Conservation (phyloP, 1,140 invertebrate species). For the Cydia splendana region DNA sequence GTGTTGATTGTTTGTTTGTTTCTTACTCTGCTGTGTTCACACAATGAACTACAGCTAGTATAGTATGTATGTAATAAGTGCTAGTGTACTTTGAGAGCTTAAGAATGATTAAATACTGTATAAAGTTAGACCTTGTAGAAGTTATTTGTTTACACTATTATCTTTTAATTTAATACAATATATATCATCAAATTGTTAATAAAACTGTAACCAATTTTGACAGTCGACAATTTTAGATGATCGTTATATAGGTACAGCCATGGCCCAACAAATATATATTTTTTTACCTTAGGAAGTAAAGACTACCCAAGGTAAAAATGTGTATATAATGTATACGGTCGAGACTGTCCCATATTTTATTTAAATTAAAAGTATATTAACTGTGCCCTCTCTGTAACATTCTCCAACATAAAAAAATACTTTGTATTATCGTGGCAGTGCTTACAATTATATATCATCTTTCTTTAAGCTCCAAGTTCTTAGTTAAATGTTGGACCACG, state of each 20-base stretch:
- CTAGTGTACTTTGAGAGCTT: slow-evolving; percentile 5
- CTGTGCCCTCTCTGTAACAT: background rate
- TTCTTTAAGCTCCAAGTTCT: slow-evolving; percentile 8
- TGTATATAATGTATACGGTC: no score
- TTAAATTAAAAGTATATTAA: background rate
- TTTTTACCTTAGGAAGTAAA: background rate
- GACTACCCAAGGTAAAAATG: no score
- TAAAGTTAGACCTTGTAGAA: background rate
- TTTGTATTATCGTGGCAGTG: background rate
- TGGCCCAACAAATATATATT: background rate
- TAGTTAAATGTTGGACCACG: slow-evolving; percentile 15
- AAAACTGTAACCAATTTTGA: no score
- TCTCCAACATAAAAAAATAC: background rate
- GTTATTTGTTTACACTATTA: background rate
- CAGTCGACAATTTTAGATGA: no score
- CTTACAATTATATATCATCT: background rate
- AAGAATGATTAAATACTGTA: background rate
- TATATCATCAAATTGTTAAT: no score
- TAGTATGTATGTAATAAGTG: slow-evolving; percentile 25
- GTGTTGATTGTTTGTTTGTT: slow-evolving; percentile 11
- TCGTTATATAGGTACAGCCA: no score
- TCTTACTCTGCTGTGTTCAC: background rate
- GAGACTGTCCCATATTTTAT: background rate
- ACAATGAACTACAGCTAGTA: slow-evolving; percentile 9
- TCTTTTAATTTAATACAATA: no score